Evolutionary conservation across 2,113 vertebrate genomes (phyloP).

Genomic region (Geothlypis trichas): DNA sequence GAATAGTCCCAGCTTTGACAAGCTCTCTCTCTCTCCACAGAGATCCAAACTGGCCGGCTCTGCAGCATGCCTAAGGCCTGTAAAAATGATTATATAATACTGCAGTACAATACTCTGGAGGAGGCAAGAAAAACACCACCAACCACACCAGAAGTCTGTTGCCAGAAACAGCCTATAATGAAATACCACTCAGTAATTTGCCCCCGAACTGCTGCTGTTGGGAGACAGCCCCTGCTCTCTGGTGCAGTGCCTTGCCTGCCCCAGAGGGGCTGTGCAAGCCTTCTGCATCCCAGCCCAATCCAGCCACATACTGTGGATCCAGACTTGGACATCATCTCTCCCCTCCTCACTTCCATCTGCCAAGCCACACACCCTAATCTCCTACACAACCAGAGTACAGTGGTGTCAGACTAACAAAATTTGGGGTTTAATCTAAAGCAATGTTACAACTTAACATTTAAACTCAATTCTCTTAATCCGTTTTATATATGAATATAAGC

Average conservation of each 20-base stretch:
- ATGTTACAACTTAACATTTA: background rate
- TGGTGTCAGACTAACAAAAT: background rate
- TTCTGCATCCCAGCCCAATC: background rate
- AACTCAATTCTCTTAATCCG: background rate
- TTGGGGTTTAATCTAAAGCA: background rate
- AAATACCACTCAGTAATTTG: background rate
- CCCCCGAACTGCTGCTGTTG: background rate
- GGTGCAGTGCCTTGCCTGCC: too few species aligned
- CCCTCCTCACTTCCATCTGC: background rate
- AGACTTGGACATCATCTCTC: background rate
- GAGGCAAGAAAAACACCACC: background rate
- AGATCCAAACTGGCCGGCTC: background rate
- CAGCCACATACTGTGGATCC: fast-evolving
- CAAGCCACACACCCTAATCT: background rate
- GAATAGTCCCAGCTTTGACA: background rate
- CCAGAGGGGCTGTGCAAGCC: background rate
- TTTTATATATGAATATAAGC: background rate
- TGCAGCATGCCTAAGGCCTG: background rate
- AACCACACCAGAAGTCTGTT: too few species aligned
- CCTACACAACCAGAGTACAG: background rate
- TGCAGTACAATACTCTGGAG: background rate
- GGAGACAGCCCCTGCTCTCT: background rate
- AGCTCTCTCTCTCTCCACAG: background rate
- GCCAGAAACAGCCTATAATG: background rate
- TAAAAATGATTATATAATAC: background rate